Conservation (phyloP, 1,140 invertebrate genomes). For the Trissolcus basalis region DNA sequence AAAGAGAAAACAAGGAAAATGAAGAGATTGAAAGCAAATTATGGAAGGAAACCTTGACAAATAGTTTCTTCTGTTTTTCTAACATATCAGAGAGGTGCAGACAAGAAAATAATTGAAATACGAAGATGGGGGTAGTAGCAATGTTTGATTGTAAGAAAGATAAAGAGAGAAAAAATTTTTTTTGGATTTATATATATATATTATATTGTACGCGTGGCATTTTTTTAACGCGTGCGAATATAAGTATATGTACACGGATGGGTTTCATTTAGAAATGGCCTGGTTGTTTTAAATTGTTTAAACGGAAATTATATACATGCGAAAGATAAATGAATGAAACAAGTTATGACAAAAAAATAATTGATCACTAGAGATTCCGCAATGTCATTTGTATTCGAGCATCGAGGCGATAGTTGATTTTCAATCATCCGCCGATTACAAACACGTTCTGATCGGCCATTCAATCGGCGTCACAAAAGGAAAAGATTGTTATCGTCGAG, state of each 20-base stretch:
- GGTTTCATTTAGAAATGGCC: conserved; percentile 34
- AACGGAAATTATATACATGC: conserved; percentile 35
- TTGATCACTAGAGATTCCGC: conserved; percentile 35
- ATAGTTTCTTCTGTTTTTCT: conserved; percentile 57
- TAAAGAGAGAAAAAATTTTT: conserved; percentile 2
- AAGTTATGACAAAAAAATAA: conserved; percentile 20
- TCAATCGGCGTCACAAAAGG: conserved; percentile 6
- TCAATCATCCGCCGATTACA: conserved; percentile 29
- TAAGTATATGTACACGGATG: conserved; percentile 55
- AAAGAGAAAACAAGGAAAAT: no score
- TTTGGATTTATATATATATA: conserved; percentile 50
- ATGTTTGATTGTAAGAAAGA: conserved; percentile 53
- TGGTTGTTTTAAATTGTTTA: conserved; percentile 50
- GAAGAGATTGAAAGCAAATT: conserved; percentile 24
- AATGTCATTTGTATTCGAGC: conserved; percentile 31
- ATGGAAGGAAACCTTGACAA: conserved; percentile 50
- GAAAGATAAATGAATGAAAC: conserved; percentile 53
- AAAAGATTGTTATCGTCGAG: conserved; percentile 31
- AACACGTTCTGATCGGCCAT: conserved; percentile 33
- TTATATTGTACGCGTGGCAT: conserved; percentile 34
- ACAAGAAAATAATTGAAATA: conserved; percentile 16
- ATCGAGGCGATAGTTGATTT: conserved; percentile 30
- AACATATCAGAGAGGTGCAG: conserved; percentile 59
- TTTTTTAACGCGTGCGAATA: conserved; percentile 29
- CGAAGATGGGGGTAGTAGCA: conserved; percentile 52